phyloP scores from a whole-genome alignment of 2,888 invertebrate species.

The Drosophila stalkeri region DNA sequence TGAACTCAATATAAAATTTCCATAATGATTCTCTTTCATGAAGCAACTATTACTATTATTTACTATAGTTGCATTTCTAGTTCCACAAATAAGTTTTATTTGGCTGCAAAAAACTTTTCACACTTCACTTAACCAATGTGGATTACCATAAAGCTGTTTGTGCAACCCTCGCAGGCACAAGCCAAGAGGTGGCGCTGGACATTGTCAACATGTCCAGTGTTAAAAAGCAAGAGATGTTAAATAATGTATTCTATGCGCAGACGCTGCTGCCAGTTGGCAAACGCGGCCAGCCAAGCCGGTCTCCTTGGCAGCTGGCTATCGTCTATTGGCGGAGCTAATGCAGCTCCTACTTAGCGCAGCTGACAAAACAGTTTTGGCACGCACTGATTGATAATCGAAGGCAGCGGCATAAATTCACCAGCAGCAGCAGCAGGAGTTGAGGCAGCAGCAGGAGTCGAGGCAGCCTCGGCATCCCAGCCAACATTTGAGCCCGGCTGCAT shows the following conservation, averaged over 20 bases:
- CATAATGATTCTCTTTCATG: neutral
- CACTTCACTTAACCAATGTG: neutral
- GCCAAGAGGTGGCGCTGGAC: slow-evolving; percentile 59
- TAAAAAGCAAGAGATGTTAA: slow-evolving; percentile 33
- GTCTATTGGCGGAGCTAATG: slow-evolving; percentile 58
- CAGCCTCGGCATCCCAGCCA: slow-evolving; percentile 3
- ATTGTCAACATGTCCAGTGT: slow-evolving; percentile 64
- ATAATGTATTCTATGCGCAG: slow-evolving; percentile 72
- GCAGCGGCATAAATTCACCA: slow-evolving; percentile 37
- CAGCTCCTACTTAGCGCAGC: slow-evolving; percentile 74
- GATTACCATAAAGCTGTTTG: slow-evolving; percentile 28
- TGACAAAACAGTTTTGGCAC: slow-evolving; percentile 80
- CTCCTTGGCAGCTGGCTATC: slow-evolving; percentile 29
- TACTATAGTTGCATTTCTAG: neutral
- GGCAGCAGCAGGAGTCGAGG: neutral
- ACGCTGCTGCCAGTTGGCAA: slow-evolving; percentile 30
- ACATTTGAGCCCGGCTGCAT: slow-evolving; percentile 3
- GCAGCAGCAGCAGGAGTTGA: neutral
- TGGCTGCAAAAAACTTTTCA: neutral
- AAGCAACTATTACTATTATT: neutral
- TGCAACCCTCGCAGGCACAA: slow-evolving; percentile 61
- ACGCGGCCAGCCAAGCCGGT: slow-evolving; percentile 42
- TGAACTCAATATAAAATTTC: too few species aligned
- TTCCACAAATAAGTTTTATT: neutral
- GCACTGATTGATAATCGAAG: slow-evolving; percentile 80